Base-by-base conservation (phyloP, 2,888 invertebrate genomes). In the Diarsia rubi region DNA sequence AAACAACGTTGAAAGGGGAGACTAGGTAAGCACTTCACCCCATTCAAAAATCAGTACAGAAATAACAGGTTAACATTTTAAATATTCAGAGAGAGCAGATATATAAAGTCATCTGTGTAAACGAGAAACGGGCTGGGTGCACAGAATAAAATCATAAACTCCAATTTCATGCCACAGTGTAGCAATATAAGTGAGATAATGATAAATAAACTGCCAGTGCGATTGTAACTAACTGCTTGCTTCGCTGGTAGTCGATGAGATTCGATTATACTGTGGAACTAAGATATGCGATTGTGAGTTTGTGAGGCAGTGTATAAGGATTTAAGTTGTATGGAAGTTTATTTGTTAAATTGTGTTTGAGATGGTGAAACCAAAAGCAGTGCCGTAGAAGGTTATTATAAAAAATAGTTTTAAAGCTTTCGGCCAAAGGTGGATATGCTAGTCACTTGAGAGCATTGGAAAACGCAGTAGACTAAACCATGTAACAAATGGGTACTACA, bases 221-320 rank as follows among this genome's bases (percentile, higher is more conserved):
- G 67, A 86, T 88, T 88, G 86, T 84, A 86, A 86, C 75, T 88
- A 88, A 86, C 88, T 88, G 84, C 88, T 54, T 73, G 60, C 52
- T 76, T 31, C 69, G 57, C 62, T 52, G 68, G 44, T 67, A 77
- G 79, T 78, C 80, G 69, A 88, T 82, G 79, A 69, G 74, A 78
- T 88, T 88, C 78, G 85, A 82, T 86, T 80, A 88, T 57, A 16
- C 69, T 79, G 75, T 60, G 63, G 60, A 75, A 73, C 74, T 84
- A 68, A 75, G 21, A 67, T 80, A 86, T 73, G 75, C 62, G 72
- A 45, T 59, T 54, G 66, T 47, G 42, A 37, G 27, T 44, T 65
- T 54, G 63, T 47, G 42, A 37, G 37, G 47, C 44, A 59, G 44
- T 69, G 27, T 66, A 57, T 68, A 69, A 31, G 21, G 63, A 27